Evolutionary conservation across 2,888 invertebrate genomes (phyloP), one percentile per base, ranked within the genome.

Genomic region (Mesorhabditis sp.): DNA sequence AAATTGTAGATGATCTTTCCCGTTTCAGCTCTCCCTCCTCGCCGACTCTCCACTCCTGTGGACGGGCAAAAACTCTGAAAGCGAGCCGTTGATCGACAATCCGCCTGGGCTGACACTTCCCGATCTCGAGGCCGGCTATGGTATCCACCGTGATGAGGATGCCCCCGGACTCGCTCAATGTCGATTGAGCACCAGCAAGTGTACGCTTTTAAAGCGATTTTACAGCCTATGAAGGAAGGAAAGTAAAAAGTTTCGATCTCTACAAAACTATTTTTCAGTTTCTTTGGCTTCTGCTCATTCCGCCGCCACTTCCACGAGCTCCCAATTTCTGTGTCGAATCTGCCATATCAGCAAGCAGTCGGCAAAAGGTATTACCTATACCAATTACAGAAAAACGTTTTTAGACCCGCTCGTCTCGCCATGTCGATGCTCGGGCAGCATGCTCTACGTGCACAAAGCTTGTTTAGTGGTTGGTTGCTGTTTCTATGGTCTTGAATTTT

Each of bases 341-440:
- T 89, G 89, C 77, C 89, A 89, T 75, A 80, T 86, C 63, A n/a
- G 6, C 63, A 28, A 62, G 15, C 7, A 28, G 6, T 7, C n/a
- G 6, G 13, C 71, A 5, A 70, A 73, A n/a, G 67, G 66, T 43
- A 70, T 72, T 41, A 71, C 73, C 4, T 69, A 71, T 7, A 67
- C 72, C 6, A 74, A 77, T 50, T 50, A 10, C n/a, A 13, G 7
- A 50, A 50, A 50, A 10, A 50, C 7, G n/a, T 50, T 10, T 50
- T 50, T 50, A n/a, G 63, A 86, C 70, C 85, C 87, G 4, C 86
- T 89, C 45, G 88, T 89, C 69, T 87, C 88, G 4, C 89, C 89
- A 0, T 89, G 89, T 78, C 83, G 89, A 61, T 89, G 89, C 79
- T 85, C 88, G 43, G 89, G 89, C 41, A 87, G 88, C 13, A 86